A percentile compares a stretch with the other conserved stretches of the same genome.
Evolutionary conservation across 2,797 vertebrate species (phyloP).

Genomic region (Sarcoramphus papa): DNA sequence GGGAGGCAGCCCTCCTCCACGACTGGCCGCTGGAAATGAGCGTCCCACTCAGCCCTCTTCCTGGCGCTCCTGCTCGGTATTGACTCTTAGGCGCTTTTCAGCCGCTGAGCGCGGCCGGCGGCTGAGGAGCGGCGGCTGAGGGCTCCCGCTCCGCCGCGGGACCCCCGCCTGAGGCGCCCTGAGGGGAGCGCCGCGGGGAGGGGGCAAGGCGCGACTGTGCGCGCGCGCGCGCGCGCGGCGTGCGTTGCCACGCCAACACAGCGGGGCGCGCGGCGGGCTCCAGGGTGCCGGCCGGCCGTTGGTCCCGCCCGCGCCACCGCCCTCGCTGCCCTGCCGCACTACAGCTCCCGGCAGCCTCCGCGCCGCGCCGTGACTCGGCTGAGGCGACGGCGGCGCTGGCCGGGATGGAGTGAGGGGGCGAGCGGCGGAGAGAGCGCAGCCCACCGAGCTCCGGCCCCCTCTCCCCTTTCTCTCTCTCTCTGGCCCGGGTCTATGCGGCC

Average conservation of each 20-base stretch:
- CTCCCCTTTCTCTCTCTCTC: background rate
- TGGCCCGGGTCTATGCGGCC: constrained; percentile 71
- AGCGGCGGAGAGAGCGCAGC: constrained; percentile 58
- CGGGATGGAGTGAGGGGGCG: constrained; percentile 67
- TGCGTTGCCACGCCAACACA: background rate
- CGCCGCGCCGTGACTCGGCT: constrained; percentile 32
- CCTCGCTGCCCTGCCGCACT: constrained; percentile 24
- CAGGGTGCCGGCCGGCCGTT: background rate
- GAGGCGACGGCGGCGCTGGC: constrained; percentile 69
- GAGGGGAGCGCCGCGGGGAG: background rate
- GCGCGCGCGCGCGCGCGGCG: constrained; percentile 29
- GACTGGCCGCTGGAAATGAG: background rate
- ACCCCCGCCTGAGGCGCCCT: background rate
- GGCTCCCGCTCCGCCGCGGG: no score
- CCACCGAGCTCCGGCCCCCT: background rate
- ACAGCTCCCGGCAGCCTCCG: constrained; percentile 65
- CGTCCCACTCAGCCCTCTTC: no score
- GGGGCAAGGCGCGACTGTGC: background rate
- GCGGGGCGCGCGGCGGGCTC: background rate
- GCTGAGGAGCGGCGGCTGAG: background rate
- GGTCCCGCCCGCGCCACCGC: background rate
- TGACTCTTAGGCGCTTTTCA: background rate
- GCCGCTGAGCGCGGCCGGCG: background rate
- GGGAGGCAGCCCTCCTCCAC: background rate
- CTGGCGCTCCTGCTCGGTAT: no score